Conservation (phyloP, 2,797 vertebrate species). For the Enteromius argenteus region DNA sequence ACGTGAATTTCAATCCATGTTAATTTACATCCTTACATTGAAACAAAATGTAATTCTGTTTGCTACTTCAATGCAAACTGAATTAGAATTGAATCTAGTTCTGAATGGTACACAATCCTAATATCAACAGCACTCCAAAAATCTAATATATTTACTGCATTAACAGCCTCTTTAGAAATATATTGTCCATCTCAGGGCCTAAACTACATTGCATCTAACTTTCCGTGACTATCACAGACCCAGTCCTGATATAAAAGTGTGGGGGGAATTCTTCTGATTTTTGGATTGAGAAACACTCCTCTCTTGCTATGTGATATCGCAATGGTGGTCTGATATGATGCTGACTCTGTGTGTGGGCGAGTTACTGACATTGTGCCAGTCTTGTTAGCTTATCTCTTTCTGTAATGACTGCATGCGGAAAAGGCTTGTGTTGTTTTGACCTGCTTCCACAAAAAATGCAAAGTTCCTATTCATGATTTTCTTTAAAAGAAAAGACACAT, state of each 20-base stretch:
- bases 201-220: neutral
- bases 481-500: neutral
- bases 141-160: neutral
- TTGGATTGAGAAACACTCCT: neutral
- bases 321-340: conserved; percentile 19
- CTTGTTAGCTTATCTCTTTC: neutral
- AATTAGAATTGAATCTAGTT: neutral
- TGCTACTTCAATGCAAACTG: neutral
- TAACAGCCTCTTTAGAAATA: neutral
- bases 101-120: neutral
- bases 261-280: neutral
- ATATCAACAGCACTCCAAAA: neutral
- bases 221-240: neutral
- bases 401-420: conserved; percentile 1
- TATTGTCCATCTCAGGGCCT: neutral
- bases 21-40: neutral
- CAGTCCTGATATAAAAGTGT: neutral
- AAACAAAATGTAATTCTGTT: neutral
- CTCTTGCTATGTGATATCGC: neutral
- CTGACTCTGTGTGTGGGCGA: conserved; percentile 16
- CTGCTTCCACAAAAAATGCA: neutral
- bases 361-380: neutral
- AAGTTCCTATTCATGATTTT: neutral
- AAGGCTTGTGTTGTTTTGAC: neutral
- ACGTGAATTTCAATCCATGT: neutral